Conservation (phyloP, 2,888 invertebrate species). For the Tetragonisca angustula region DNA sequence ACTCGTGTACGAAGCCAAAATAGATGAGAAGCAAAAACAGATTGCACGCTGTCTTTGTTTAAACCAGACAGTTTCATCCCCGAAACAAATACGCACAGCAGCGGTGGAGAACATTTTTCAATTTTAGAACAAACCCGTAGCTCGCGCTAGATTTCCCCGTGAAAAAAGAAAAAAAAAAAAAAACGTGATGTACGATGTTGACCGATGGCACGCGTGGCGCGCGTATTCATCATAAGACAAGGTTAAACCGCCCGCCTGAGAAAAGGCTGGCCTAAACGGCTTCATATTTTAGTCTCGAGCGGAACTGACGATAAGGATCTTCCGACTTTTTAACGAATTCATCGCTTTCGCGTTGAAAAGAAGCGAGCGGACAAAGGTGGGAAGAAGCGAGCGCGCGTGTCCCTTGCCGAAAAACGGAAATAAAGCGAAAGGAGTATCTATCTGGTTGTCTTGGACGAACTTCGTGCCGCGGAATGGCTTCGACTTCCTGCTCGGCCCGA, state of each 20-base stretch:
- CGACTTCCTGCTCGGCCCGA: conserved; percentile 17
- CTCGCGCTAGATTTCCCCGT: not conserved
- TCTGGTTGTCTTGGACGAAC: conserved; percentile 46
- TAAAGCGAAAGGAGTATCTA: conserved; percentile 37
- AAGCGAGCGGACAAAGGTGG: not conserved
- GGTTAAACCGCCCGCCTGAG: not conserved
- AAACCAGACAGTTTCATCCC: not conserved
- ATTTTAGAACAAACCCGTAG: not conserved
- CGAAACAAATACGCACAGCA: not conserved
- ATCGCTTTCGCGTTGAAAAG: conserved; percentile 7
- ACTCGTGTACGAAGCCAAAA: not conserved
- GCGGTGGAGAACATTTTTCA: not conserved
- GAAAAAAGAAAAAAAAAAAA: not conserved
- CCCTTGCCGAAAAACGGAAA: conserved; percentile 17
- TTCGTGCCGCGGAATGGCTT: conserved; percentile 28
- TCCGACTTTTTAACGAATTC: conserved; percentile 19
- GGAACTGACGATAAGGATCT: conserved; percentile 27
- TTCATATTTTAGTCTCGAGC: conserved; percentile 25
- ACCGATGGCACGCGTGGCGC: not conserved
- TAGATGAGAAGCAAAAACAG: rapidly evolving
- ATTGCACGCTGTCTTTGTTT: not conserved
- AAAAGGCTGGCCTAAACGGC: conserved; percentile 12
- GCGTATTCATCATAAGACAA: not conserved
- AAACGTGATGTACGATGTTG: not conserved
- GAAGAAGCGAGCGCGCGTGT: not conserved